These are phyloP conservation scores for Meloe dianella DNA, from an alignment of 2,888 invertebrate genomes.

Conservation along the genomic window DNA sequence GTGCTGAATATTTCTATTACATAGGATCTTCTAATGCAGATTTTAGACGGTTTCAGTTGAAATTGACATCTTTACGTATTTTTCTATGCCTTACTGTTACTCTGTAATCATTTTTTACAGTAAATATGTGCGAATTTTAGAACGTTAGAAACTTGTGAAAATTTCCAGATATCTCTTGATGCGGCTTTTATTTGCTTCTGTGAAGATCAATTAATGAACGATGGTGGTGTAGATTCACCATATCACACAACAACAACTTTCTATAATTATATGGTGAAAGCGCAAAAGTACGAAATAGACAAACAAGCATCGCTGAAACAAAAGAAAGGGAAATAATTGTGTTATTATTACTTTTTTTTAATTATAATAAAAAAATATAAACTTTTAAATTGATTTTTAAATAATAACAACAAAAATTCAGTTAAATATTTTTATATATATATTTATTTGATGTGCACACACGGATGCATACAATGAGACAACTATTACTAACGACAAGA, in stretches of 20 bases:
- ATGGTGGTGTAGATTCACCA: constrained; percentile 21
- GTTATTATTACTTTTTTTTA: not conserved
- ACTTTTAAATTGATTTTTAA: no score
- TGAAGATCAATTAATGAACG: constrained; percentile 29
- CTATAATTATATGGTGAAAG: not conserved
- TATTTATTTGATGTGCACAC: constrained; percentile 45
- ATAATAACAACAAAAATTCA: not conserved
- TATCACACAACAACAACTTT: constrained; percentile 18
- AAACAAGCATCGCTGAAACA: not conserved
- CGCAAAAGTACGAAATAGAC: constrained; percentile 10
- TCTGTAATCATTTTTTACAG: no score
- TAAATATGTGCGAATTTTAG: no score
- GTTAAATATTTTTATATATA: constrained; percentile 31
- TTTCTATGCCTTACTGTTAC: no score
- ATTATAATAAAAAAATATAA: not conserved
- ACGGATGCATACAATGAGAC: constrained; percentile 52
- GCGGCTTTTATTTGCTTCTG: constrained; percentile 31
- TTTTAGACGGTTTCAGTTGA: no score
- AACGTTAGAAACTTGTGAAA: not conserved
- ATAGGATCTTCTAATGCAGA: no score
- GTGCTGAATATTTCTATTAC: no score
- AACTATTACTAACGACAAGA: constrained; percentile 57
- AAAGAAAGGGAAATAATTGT: not conserved
- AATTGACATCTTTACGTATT: no score
- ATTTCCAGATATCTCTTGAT: constrained; percentile 27